Percentiles rank a stretch among this genome's conserved stretches.
Evolutionary conservation across 2,888 invertebrate genomes (phyloP).

Genomic region (Exephanes ischioxanthus): DNA sequence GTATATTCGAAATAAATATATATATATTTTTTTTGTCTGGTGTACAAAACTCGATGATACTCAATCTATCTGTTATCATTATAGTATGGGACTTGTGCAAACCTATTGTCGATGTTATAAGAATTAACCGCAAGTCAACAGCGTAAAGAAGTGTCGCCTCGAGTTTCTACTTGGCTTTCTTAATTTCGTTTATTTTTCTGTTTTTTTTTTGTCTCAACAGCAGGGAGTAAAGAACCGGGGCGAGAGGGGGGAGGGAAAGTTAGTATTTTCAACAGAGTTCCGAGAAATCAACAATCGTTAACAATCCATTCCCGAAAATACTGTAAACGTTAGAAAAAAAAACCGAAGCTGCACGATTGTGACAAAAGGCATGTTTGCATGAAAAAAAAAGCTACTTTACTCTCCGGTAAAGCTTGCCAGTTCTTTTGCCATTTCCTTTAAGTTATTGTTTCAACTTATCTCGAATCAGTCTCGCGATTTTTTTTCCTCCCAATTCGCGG

Average conservation of each 20-base stretch:
- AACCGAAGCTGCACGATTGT: conserved; percentile 40
- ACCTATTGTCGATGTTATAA: conserved; percentile 27
- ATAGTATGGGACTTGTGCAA: conserved; percentile 27
- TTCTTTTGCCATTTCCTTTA: not conserved
- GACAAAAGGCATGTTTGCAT: conserved; percentile 49
- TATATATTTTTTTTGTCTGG: conserved; percentile 27
- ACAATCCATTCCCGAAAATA: conserved; percentile 15
- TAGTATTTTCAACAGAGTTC: conserved; percentile 22
- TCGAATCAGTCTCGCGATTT: conserved; percentile 13
- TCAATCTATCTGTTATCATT: conserved; percentile 24
- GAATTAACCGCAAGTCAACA: conserved; percentile 38
- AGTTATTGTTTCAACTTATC: not conserved
- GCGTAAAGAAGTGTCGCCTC: conserved; percentile 48
- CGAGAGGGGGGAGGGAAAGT: not conserved
- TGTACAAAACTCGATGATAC: conserved; percentile 14
- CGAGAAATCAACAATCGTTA: conserved; percentile 24
- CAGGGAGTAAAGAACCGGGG: conserved; percentile 26
- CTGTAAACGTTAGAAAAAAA: conserved; percentile 9
- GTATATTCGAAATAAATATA: conserved; percentile 14
- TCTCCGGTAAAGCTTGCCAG: conserved; percentile 24
- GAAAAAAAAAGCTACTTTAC: conserved; percentile 30
- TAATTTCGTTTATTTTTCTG: conserved; percentile 4
- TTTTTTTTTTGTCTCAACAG: not conserved
- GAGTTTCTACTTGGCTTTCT: not conserved
- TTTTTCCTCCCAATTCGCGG: not conserved